Percentiles rank a stretch among this genome's conserved stretches.
Conservation (phyloP, 1,140 invertebrate species). For the Berghia stephanieae region DNA sequence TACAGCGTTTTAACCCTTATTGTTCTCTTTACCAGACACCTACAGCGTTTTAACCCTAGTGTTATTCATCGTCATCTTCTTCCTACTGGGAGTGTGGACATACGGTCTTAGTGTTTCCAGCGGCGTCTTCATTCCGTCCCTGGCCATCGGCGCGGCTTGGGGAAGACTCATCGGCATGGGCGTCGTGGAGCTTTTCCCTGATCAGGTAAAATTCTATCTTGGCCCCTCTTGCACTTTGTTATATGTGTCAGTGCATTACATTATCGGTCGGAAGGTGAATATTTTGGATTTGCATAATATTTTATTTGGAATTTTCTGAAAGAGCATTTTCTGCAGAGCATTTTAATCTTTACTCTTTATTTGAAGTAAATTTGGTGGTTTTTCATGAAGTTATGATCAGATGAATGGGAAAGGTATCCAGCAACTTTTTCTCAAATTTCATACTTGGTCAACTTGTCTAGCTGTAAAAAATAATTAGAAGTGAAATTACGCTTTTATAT, state of each 20-base stretch:
- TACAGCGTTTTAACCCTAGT: constrained; percentile 82
- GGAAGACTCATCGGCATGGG: constrained; percentile 84
- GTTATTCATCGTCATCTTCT: constrained; percentile 90
- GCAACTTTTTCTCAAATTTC: too few relatives aligned
- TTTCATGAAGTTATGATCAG: too few relatives aligned
- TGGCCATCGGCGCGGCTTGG: constrained; percentile 96
- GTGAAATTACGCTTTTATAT: too few relatives aligned
- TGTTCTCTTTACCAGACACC: constrained; percentile 74
- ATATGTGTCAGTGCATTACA: too few relatives aligned
- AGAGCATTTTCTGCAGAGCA: too few relatives aligned
- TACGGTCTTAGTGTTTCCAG: constrained; percentile 94
- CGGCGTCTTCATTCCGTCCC: constrained; percentile 96
- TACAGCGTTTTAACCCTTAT: constrained; percentile 80
- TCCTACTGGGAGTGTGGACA: constrained; percentile 90
- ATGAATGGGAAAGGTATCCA: too few relatives aligned
- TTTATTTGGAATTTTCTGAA: background rate
- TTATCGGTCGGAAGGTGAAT: too few relatives aligned
- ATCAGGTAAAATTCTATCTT: constrained; percentile 32
- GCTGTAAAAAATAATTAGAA: too few relatives aligned
- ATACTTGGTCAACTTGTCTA: too few relatives aligned
- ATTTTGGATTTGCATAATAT: background rate
- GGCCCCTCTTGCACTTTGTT: too few relatives aligned
- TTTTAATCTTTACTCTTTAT: too few relatives aligned
- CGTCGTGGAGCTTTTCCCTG: constrained; percentile 73
- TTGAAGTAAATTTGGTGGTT: too few relatives aligned